Evolutionary conservation across 2,888 invertebrate species (phyloP), one percentile per base, ranked within the genome.

Genomic region (Dryocosmus kuriphilus): DNA sequence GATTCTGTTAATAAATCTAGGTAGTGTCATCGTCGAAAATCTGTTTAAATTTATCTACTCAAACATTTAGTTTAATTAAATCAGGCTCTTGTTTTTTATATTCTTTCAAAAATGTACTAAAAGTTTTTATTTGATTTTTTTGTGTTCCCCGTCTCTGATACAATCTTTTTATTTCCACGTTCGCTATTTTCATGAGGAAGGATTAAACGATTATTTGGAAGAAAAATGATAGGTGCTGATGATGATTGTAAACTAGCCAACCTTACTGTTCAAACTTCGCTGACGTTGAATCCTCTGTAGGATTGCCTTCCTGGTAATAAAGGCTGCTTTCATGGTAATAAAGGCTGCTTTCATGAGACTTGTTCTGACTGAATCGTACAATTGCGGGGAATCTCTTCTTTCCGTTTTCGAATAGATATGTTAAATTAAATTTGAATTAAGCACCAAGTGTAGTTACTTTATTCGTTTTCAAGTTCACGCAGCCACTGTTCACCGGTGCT

Each of bases 51-150:
- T 61, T 57, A 14, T 75, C 30, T 22, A 75, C 30, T 6, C 75
- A 62, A 6, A 75, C 5, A 11, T n/a, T 55, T 19, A 61, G 19
- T 61, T 41, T 75, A 19, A 61, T 22, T 19, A 57, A n/a, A 24
- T 60, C 60, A 30, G 60, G 60, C 5, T 60, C 9, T 27, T 8
- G 35, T 14, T 60, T 9, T n/a, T 55, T 60, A 60, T 38, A 60
- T 3, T 60, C 24, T n/a, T 55, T 35, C 11, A 74, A 7, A 41
- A 74, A 74, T 57, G 30, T 60, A 19, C 24, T 6, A 24, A 74
- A 74, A n/a, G 3, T 60, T 57, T 55, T 74, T 16, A 60, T 30
- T 60, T 57, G 60, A 8, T 30, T 27, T 60, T 74, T 74, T 19
- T 55, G 57, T 3, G 35, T 74, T 30, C 60, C 57, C 7, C 74